Percentiles rank a stretch among this genome's conserved stretches.
Evolutionary conservation across 2,113 vertebrate genomes (phyloP).

Genomic region (Pithys albifrons): DNA sequence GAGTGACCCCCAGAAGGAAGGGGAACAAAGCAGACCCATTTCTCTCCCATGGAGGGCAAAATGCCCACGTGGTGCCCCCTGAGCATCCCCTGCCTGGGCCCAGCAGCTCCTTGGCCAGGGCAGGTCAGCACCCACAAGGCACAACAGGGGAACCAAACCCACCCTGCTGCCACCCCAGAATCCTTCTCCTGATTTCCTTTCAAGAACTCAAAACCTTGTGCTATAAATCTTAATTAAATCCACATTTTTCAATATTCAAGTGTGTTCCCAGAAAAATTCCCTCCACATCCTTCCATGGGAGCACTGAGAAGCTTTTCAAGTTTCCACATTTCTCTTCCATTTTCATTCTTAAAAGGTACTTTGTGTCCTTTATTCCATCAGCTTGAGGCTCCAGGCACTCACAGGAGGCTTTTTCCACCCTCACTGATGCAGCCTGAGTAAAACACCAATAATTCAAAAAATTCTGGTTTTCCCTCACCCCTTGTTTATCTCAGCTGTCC

Average conservation of each 20-base stretch:
- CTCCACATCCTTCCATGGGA: not conserved
- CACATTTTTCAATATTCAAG: not conserved
- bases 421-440: not conserved
- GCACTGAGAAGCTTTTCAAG: not conserved
- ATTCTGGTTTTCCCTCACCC: not conserved
- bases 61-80: not conserved
- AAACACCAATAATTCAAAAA: not conserved
- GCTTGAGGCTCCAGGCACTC: not conserved
- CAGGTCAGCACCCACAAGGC: rapidly evolving
- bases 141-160: not conserved
- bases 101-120: not conserved
- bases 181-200: not conserved
- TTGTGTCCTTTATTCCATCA: not conserved
- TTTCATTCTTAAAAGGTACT: not conserved
- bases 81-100: not conserved
- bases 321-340: not conserved
- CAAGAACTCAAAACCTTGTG: not conserved
- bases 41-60: not conserved
- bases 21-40: rapidly evolving
- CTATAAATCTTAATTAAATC: not conserved
- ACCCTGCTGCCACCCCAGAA: not conserved
- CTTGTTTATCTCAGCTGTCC: not conserved
- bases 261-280: not conserved
- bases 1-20: not conserved
- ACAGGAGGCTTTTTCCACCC: not conserved